Evolutionary conservation across 1,140 invertebrate species (phyloP), one percentile per base, ranked within the genome.

Genomic region (Parapsyche elsis): DNA sequence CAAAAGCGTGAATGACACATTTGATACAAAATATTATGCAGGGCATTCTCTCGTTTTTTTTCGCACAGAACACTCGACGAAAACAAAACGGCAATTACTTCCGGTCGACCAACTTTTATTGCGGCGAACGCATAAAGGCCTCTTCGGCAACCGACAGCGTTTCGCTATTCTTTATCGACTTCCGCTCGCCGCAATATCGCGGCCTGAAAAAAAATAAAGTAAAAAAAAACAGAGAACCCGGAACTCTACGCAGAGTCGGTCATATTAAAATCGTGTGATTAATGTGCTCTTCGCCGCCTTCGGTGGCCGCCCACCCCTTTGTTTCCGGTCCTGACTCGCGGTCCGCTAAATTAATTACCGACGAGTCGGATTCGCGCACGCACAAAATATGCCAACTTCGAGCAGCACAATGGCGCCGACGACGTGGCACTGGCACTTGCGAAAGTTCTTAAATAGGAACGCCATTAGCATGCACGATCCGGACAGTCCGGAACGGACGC

Each of bases 241-340:
- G 10, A 53, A 53, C 16, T 53, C 49, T 53, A 1, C 16, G 30
- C 30, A 38, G 30, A 38, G 30, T 38, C 30, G 30, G 10, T 53
- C 49, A 53, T 53, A 53, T 53, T 53, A 53, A 53, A 53, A 53
- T 53, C 49, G 49, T 16, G 49, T 53, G 49, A 53, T 53, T 53
- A 53, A 53, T 53, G 49, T 53, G 10, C 49, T 38, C 30, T 38
- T 38, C 30, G 30, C 30, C 30, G 12, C 10, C 49, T 53, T 53
- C 49, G 16, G 49, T 53, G 49, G 12, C 49, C 49, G 49, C 49
- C 49, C 49, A 53, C 49, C 49, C 49, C 49, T 53, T 53, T 53
- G 49, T 53, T 53, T 53, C 16, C 49, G 49, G 49, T 53, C 49
- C 49, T 2, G 49, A 53, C 49, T 16, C 49, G 49, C 30, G 49